These are phyloP conservation scores for Potorous gilbertii DNA, from an alignment of 2,797 vertebrate genomes.

Conservation along the genomic window DNA sequence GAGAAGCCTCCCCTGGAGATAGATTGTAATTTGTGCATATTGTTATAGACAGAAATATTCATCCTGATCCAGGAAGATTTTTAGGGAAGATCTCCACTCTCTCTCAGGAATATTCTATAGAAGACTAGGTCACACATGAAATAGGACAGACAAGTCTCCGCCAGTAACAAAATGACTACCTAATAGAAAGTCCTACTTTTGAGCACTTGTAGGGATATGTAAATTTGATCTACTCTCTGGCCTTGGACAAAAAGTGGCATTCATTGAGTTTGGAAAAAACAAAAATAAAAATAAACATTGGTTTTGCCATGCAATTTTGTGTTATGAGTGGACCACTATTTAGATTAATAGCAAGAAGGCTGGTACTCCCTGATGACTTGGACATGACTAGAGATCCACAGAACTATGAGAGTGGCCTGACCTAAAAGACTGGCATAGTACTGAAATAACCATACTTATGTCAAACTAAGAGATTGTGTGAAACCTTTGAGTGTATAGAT, in stretches of 20 bases:
- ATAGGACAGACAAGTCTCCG: not conserved
- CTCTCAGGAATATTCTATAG: too few relatives aligned
- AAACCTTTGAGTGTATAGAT: not conserved
- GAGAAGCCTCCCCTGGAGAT: too few relatives aligned
- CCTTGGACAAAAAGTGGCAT: not conserved
- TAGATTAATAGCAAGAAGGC: not conserved
- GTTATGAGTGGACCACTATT: not conserved
- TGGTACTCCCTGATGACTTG: not conserved
- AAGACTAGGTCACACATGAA: too few relatives aligned
- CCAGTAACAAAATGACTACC: not conserved
- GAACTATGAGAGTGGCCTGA: not conserved
- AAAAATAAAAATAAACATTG: not conserved
- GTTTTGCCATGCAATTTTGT: not conserved
- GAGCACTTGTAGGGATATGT: not conserved
- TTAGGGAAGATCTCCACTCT: too few relatives aligned
- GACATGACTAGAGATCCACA: not conserved
- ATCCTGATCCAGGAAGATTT: too few relatives aligned
- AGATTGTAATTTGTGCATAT: too few relatives aligned
- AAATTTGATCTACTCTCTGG: not conserved
- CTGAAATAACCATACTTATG: not conserved
- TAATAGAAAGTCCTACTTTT: not conserved
- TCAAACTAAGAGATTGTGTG: not conserved
- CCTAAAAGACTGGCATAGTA: not conserved
- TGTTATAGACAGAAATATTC: too few relatives aligned
- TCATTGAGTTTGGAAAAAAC: not conserved